Conservation (phyloP, 1,140 invertebrate species). For the Pteromalus puparum region DNA sequence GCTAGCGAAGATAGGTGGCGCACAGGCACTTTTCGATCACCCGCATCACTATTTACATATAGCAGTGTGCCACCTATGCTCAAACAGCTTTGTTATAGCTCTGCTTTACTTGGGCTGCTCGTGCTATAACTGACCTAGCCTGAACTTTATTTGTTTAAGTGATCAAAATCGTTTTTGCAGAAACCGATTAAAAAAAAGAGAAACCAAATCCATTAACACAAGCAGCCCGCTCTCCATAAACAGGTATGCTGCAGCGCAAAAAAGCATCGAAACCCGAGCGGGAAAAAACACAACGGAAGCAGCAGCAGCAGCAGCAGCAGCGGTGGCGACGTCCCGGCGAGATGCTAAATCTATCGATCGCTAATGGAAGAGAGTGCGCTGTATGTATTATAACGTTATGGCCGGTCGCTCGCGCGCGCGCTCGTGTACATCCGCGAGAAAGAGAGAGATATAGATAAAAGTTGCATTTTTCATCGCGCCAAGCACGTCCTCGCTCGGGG, state of each 20-base stretch:
- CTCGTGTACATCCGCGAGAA: background rate
- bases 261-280: background rate
- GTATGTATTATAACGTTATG: background rate
- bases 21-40: too few relatives aligned
- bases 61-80: too few relatives aligned
- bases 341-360: slow-evolving; percentile 30
- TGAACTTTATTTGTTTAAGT: too few relatives aligned
- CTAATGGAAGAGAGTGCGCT: slow-evolving; percentile 21
- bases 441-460: slow-evolving; percentile 25
- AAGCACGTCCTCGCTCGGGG: background rate
- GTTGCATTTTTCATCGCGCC: slow-evolving; percentile 42
- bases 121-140: too few relatives aligned
- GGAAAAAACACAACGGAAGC: background rate
- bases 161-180: too few relatives aligned
- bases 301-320: too few relatives aligned
- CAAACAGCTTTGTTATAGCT: too few relatives aligned
- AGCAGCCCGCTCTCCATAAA: background rate
- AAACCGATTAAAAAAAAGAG: background rate
- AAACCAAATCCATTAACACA: background rate
- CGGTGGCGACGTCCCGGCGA: background rate
- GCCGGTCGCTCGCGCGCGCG: too few relatives aligned
- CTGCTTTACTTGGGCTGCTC: too few relatives aligned
- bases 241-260: background rate
- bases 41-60: too few relatives aligned
- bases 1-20: too few relatives aligned